A percentile compares a stretch with the other conserved stretches of the same genome.
phyloP scores from a whole-genome alignment of 30 jellyfish, hydroid and myxozoan species.

The Euphysa ruthae region DNA sequence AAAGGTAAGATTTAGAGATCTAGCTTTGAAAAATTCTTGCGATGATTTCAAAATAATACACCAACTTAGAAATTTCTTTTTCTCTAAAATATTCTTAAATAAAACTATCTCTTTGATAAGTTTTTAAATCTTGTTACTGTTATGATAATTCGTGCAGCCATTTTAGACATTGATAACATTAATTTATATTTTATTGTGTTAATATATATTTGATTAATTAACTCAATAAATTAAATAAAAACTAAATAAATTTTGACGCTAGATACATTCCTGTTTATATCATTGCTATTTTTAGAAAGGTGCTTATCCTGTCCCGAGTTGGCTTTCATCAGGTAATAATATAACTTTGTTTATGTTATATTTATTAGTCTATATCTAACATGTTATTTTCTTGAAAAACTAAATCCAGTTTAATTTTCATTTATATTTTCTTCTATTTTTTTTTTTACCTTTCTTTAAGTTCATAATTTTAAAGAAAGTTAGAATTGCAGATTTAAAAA shows the following conservation, averaged over 20 bases:
- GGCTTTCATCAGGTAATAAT: constrained; percentile 18
- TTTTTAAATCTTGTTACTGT: too few species aligned
- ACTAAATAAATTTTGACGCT: too few species aligned
- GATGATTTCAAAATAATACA: neutral
- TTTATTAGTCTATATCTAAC: neutral
- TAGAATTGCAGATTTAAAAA: too few species aligned
- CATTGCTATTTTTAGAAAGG: constrained; percentile 44
- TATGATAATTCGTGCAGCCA: too few species aligned
- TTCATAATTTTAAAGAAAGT: too few species aligned
- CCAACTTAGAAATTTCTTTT: neutral
- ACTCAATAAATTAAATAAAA: too few species aligned
- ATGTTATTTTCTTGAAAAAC: neutral
- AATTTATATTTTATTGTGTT: too few species aligned
- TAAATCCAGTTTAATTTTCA: neutral
- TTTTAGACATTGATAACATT: too few species aligned
- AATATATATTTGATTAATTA: too few species aligned
- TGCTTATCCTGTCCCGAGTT: constrained; percentile 14
- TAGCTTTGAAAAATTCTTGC: neutral
- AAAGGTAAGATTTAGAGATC: constrained; percentile 26
- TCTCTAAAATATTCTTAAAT: neutral
- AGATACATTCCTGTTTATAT: too few species aligned
- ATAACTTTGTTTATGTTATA: neutral
- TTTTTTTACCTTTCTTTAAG: neutral
- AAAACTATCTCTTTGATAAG: too few species aligned
- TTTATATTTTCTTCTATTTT: neutral